These are phyloP conservation scores for Hipposideros larvatus DNA, from an alignment of 2,797 vertebrate genomes.

Conservation along the genomic window DNA sequence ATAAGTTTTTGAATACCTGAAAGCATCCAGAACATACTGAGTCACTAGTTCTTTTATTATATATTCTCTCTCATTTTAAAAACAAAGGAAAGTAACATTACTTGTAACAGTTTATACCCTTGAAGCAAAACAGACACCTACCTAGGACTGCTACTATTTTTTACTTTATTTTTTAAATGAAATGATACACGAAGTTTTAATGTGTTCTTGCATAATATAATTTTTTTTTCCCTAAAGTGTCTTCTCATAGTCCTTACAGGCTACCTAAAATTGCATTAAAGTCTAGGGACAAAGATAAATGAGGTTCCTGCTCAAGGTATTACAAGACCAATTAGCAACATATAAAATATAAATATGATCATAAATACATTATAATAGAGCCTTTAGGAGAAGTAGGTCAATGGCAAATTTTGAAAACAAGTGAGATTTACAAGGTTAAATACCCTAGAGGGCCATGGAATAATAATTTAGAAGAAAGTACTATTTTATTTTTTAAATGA, in stretches of 20 bases:
- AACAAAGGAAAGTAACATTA: not conserved
- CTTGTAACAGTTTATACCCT: not conserved
- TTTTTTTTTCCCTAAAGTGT: not conserved
- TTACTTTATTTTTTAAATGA: not conserved
- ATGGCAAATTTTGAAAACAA: conserved; percentile 47
- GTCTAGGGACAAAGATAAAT: conserved; percentile 62
- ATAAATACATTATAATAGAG: conserved; percentile 75
- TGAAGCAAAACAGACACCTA: not conserved
- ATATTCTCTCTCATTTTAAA: not conserved
- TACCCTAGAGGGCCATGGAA: not conserved
- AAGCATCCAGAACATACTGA: not conserved
- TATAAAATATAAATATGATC: conserved; percentile 82
- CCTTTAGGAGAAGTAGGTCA: conserved; percentile 61
- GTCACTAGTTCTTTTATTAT: not conserved
- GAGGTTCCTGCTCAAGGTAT: conserved; percentile 47
- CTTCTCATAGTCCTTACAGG: not conserved
- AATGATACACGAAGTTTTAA: not conserved
- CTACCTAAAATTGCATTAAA: conserved; percentile 50
- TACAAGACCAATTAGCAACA: conserved; percentile 73
- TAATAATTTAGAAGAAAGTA: conserved; percentile 36
- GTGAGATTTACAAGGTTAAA: conserved; percentile 70
- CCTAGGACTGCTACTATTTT: not conserved
- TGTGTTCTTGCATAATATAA: not conserved
- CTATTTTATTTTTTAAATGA: not conserved
- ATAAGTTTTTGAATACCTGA: not conserved